A percentile compares a stretch with the other conserved stretches of the same genome.
phyloP scores from a whole-genome alignment of 1,140 invertebrate genomes.

The Littorina saxatilis region DNA sequence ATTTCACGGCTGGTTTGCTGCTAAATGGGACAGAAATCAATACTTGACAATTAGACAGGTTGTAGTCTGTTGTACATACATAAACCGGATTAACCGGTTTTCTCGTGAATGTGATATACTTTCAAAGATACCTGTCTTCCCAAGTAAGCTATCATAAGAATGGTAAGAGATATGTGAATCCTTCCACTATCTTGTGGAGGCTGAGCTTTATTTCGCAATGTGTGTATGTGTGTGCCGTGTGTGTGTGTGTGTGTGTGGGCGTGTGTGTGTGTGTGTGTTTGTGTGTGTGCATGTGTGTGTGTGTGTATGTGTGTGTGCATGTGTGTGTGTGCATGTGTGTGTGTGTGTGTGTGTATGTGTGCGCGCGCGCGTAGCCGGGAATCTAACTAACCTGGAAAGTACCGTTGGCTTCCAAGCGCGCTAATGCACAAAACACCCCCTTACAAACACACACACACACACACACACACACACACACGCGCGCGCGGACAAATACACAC shows the following conservation, averaged over 20 bases:
- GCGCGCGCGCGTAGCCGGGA: background rate
- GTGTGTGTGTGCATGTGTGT: background rate
- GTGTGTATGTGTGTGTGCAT: background rate
- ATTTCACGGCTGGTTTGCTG: too few relatives aligned
- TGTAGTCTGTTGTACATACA: too few relatives aligned
- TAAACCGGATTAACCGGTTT: background rate
- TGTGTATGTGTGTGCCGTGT: too few relatives aligned
- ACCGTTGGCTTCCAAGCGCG: background rate
- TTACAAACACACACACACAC: too few relatives aligned
- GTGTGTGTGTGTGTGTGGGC: too few relatives aligned
- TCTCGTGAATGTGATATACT: too few relatives aligned
- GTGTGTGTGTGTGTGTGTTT: too few relatives aligned
- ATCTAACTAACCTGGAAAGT: background rate
- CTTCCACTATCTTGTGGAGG: background rate
- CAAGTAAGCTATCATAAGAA: background rate
- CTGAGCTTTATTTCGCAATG: background rate
- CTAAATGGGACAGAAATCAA: too few relatives aligned
- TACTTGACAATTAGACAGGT: too few relatives aligned
- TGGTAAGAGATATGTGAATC: background rate
- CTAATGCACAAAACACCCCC: background rate
- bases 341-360: background rate
- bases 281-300: background rate
- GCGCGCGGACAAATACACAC: too few relatives aligned
- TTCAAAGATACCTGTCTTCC: too few relatives aligned
- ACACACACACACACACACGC: too few relatives aligned